Conservation (phyloP, 2,113 vertebrate species). For the Epinephelus moara region DNA sequence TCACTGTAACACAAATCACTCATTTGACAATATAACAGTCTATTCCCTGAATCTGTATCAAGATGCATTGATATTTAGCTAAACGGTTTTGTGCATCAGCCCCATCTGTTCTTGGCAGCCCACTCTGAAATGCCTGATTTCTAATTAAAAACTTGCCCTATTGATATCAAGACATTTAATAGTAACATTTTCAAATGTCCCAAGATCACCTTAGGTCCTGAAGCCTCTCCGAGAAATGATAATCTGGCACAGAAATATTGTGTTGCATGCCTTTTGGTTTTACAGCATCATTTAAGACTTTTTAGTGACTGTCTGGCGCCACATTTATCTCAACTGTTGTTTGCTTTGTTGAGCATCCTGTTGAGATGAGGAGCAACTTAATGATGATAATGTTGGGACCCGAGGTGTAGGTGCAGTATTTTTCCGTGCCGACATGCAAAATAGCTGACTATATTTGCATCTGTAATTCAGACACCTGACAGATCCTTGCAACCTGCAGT, state of each 20-base stretch:
- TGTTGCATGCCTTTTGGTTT: constrained; percentile 1
- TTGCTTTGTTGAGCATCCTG: constrained; percentile 54
- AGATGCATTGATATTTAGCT: neutral
- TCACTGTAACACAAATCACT: constrained; percentile 7
- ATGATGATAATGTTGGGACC: constrained; percentile 55
- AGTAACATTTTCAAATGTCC: constrained; percentile 32
- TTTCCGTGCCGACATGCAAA: constrained; percentile 53
- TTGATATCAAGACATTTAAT: constrained; percentile 12
- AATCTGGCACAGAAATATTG: constrained; percentile 17
- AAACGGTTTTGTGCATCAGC: neutral
- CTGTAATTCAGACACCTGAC: constrained; percentile 72
- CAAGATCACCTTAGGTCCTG: constrained; percentile 4
- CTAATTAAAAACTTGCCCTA: constrained; percentile 16
- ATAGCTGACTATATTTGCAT: constrained; percentile 70
- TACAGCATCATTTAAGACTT: constrained; percentile 25
- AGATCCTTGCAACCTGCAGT: constrained; percentile 60
- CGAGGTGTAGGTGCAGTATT: constrained; percentile 37
- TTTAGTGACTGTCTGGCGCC: constrained; percentile 35
- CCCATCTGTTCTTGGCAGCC: neutral
- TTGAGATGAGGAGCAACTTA: constrained; percentile 43
- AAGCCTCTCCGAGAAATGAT: neutral
- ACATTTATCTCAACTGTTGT: constrained; percentile 41
- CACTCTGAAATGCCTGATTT: constrained; percentile 19
- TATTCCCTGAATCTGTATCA: neutral
- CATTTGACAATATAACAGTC: neutral